These are phyloP conservation scores for Monoplex corrugatus DNA, from an alignment of 2,888 invertebrate species.

Conservation along the genomic window DNA sequence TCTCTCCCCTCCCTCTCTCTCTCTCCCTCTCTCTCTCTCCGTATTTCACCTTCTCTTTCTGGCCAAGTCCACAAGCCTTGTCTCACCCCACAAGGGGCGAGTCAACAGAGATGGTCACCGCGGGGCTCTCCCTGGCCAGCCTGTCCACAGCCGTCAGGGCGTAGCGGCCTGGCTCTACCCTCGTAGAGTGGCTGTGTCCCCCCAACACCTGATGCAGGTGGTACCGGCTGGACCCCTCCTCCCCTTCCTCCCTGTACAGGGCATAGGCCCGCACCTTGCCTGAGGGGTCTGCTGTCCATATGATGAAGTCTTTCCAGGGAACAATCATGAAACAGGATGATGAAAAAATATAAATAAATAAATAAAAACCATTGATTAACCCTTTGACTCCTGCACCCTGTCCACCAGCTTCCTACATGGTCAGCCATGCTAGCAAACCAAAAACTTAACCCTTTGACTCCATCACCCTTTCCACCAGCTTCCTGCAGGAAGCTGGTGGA, in stretches of 20 bases:
- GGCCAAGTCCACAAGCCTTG: no score
- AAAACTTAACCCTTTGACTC: no score
- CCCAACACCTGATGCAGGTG: conserved; percentile 58
- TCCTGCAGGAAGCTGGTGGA: no score
- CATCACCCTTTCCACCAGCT: no score
- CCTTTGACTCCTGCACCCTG: no score
- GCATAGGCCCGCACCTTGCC: conserved; percentile 61
- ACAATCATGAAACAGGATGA: background rate
- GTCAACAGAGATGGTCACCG: conserved; percentile 13
- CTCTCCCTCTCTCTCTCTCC: conserved; percentile 30
- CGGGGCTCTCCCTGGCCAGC: conserved; percentile 53
- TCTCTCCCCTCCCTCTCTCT: conserved; percentile 14
- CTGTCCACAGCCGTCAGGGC: conserved; percentile 58
- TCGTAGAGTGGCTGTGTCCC: conserved; percentile 12
- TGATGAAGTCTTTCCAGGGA: background rate
- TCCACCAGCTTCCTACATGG: no score
- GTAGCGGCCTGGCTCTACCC: conserved; percentile 49
- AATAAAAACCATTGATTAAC: no score
- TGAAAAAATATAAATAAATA: background rate
- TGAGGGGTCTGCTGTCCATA: conserved; percentile 54
- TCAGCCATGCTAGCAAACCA: no score
- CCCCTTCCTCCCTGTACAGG: conserved; percentile 61
- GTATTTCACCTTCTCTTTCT: background rate
- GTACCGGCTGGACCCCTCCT: conserved; percentile 56
- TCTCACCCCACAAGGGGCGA: conserved; percentile 33